Evolutionary conservation across 2,113 vertebrate species (phyloP).

Genomic region (Dinomys branickii): DNA sequence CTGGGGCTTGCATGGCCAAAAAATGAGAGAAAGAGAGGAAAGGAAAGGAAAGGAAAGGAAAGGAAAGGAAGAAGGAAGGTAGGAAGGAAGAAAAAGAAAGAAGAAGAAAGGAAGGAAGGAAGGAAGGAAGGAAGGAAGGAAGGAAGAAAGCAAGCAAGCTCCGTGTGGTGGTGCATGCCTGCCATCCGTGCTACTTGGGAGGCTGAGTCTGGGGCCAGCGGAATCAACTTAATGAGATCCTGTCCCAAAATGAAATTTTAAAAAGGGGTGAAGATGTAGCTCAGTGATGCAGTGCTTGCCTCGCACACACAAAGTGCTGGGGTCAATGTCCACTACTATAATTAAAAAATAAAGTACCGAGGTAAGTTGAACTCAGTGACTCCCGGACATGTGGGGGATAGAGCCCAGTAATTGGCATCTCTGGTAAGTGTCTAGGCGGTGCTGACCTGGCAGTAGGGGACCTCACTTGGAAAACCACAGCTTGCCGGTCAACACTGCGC

Average conservation of each 20-base stretch:
- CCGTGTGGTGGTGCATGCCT: background rate
- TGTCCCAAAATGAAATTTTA: background rate
- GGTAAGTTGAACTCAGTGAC: background rate
- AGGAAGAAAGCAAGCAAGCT: background rate
- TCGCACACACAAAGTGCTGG: background rate
- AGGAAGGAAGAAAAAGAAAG: no score
- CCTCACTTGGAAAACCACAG: background rate
- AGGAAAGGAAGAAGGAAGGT: background rate
- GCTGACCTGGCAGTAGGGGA: background rate
- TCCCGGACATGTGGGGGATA: background rate
- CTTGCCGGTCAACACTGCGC: background rate
- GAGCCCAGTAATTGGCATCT: background rate
- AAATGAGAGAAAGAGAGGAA: no score
- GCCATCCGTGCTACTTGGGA: background rate
- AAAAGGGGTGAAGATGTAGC: background rate
- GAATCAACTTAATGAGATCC: background rate
- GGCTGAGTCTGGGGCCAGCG: background rate
- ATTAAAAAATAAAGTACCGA: background rate
- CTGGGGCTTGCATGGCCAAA: no score
- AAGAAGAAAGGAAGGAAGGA: no score
- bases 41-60: background rate
- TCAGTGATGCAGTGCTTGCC: background rate
- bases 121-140: background rate
- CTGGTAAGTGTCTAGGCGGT: background rate
- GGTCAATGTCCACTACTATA: background rate